phyloP scores from a whole-genome alignment of 2,888 invertebrate genomes.

The Muscina levida region DNA sequence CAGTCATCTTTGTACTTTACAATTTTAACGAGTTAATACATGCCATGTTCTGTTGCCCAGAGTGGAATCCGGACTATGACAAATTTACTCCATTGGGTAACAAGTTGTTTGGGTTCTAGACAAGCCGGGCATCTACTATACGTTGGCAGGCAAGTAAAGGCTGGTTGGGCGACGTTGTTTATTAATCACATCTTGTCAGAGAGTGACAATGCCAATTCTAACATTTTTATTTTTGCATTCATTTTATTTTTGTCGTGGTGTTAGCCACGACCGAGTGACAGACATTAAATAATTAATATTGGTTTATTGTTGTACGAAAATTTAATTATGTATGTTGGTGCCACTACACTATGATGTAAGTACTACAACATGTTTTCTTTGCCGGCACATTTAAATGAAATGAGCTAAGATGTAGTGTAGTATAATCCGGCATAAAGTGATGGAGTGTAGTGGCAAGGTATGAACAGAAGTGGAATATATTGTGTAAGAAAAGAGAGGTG shows the following conservation, averaged over 20 bases:
- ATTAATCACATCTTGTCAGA: constrained; percentile 66
- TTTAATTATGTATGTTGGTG: constrained; percentile 62
- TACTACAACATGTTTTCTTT: not conserved
- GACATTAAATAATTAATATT: constrained; percentile 79
- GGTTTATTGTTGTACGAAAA: constrained; percentile 64
- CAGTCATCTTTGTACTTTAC: constrained; percentile 63
- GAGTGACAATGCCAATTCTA: constrained; percentile 77
- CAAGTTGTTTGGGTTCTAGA: constrained; percentile 60
- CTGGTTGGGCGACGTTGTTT: constrained; percentile 48
- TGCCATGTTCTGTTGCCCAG: constrained; percentile 51
- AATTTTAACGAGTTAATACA: constrained; percentile 66
- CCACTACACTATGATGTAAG: not conserved
- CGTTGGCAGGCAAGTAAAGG: too few relatives aligned
- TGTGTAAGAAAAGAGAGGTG: too few relatives aligned
- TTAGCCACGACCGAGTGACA: constrained; percentile 80
- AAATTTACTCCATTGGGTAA: constrained; percentile 58
- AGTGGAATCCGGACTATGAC: constrained; percentile 24
- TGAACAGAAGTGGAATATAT: too few relatives aligned
- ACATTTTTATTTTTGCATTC: constrained; percentile 64
- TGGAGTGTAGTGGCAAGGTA: too few relatives aligned
- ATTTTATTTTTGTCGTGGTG: constrained; percentile 73
- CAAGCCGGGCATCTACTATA: too few relatives aligned
- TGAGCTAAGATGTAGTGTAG: not conserved
- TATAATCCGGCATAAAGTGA: too few relatives aligned
- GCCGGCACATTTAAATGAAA: not conserved